These are phyloP conservation scores for Nylanderia fulva DNA, from an alignment of 1,140 invertebrate species.

Conservation along the genomic window DNA sequence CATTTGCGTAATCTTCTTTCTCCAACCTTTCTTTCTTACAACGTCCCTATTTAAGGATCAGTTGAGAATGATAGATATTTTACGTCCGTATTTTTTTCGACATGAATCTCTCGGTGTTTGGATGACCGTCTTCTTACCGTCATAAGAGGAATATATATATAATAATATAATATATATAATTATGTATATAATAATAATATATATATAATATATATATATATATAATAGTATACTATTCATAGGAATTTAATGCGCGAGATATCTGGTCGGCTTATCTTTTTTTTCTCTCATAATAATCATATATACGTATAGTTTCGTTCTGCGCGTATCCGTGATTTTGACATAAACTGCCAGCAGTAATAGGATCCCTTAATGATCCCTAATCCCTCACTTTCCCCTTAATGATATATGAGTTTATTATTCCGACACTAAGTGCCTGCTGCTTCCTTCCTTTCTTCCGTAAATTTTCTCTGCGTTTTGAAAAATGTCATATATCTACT, in stretches of 20 bases:
- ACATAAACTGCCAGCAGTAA: conserved; percentile 25
- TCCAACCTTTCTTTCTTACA: neutral
- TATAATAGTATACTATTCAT: conserved; percentile 18
- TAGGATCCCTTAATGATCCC: too few relatives aligned
- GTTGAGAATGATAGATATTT: neutral
- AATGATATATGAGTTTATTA: conserved; percentile 47
- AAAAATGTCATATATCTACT: neutral
- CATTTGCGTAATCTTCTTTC: neutral
- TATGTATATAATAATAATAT: too few relatives aligned
- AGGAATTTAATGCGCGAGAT: neutral
- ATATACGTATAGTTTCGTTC: neutral
- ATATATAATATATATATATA: too few relatives aligned
- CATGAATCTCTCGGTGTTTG: neutral
- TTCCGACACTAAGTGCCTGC: conserved; percentile 27
- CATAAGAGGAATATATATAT: too few relatives aligned
- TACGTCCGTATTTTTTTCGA: neutral
- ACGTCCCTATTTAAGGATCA: neutral
- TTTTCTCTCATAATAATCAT: conserved; percentile 9
- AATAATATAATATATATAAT: too few relatives aligned
- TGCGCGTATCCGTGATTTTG: neutral
- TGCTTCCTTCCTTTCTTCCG: conserved; percentile 2
- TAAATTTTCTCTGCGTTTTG: conserved; percentile 15
- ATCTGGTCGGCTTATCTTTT: neutral
- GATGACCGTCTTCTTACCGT: neutral
- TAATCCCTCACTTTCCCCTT: too few relatives aligned